Base-by-base conservation (phyloP, 2,888 invertebrate genomes). In the Acrobasis suavella region DNA sequence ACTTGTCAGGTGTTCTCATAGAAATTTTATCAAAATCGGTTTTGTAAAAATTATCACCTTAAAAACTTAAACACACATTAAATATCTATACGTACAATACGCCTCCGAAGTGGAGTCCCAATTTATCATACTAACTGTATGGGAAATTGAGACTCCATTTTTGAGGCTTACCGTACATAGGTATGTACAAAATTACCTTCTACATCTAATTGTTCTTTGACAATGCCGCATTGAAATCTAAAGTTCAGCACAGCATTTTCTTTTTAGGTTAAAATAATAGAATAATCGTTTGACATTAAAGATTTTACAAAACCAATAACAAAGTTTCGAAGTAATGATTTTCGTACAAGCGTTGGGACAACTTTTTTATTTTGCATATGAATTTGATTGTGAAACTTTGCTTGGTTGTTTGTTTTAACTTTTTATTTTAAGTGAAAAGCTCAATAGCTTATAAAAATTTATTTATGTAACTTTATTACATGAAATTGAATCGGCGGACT, bases 251-350 rank as follows among this genome's bases (percentile, higher is more conserved):
- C 3, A 38, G 38, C n/a, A 38, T 54, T 54, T 54, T 54, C 15
- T 38, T 38, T 54, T 54, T 38, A 38, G 54, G 38, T 54, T 54
- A 54, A 38, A 54, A 54, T 38, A 37, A 54, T 54, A 54, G 16
- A 54, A 54, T 38, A 37, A 54, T 54, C 9, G 38, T 54, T 38
- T 14, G 46, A 2, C 52, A 52, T 52, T 37, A 52, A 32, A 32
- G 52, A 52, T 52, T 52, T 32, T 7, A n/a, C 52, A 54, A 14
- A 38, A 54, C 54, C 38, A 54, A 54, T 54, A 54, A 54, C 15
- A 54, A 54, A 54, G 54, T 54, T 38, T 54, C 38, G 9, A 38
- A n/a, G 32, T 32, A 52, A 38, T 54, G 8, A 54, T 46, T 10
- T 54, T 37, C 38, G 15, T n/a, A 54, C 38, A 38, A 54, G 32